Evolutionary conservation across 2,888 invertebrate species (phyloP), one percentile per base, ranked within the genome.

Genomic region (Aplocera efformata): DNA sequence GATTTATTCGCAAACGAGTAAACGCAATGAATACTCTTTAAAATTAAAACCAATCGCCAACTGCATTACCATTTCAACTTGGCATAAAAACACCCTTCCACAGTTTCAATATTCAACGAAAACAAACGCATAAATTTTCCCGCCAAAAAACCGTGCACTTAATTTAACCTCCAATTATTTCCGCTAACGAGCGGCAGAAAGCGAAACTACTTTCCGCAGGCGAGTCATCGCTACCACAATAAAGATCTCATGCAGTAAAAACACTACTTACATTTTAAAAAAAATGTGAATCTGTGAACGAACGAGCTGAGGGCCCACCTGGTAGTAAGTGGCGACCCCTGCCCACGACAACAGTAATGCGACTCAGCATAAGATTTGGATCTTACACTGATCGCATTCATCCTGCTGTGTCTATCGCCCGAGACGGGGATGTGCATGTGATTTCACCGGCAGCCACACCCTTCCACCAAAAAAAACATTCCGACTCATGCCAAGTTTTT

Each of bases 161-260:
- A 37, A 38, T 42, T 46, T 46, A 38, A 38, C 42, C 42, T 29
- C 38, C 46, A 46, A 46, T 46, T 42, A 46, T 46, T 46, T 42
- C 42, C 38, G 24, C 35, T 45, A 40, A 45, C 45, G 45, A 45
- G 45, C 40, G 22, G 22, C 22, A 26, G 45, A 40, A 44, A 44
- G 44, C 25, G 32, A 45, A 45, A 45, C 40, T 44, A 42, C 41
- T 41, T 41, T 35, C 41, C 27, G 37, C 9, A 3, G 23, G 25
- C 44, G 39, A 44, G 44, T 44, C 45, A 41, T 45, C 36, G 22
- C 22, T 22, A 6, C 7, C 22, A 22, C 22, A 7, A 6, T 2
- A 6, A 2, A 22, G 4, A 22, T 5, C 22, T 5, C 6, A 22
- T 6, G 22, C 22, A 22, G 22, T 7, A 22, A 22, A 7, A 5